These are phyloP conservation scores for Pelecanus crispus DNA, from an alignment of 2,113 vertebrate species.

Conservation along the genomic window DNA sequence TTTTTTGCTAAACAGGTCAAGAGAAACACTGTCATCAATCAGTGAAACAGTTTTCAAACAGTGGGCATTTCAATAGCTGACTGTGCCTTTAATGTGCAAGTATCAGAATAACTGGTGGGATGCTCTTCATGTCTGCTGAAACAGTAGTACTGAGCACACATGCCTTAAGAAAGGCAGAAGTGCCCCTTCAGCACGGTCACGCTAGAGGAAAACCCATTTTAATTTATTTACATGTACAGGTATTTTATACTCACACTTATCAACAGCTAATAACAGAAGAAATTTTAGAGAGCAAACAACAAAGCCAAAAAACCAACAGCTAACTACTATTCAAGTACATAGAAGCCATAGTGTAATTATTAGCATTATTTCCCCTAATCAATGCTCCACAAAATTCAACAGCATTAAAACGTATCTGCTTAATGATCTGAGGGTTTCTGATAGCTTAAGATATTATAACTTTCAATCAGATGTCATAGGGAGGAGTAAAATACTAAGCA, in stretches of 20 bases:
- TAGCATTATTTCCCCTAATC: neutral
- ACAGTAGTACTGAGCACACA: neutral
- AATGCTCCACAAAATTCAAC: neutral
- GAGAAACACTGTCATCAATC: neutral
- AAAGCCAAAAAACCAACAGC: neutral
- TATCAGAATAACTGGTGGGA: neutral
- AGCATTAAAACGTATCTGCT: neutral
- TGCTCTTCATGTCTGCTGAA: neutral
- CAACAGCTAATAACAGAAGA: neutral
- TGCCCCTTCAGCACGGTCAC: neutral
- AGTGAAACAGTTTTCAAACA: neutral
- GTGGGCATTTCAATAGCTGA: neutral
- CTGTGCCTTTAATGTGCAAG: accelerated
- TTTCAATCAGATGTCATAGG: neutral
- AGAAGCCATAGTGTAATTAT: neutral
- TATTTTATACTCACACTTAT: neutral
- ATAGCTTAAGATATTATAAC: neutral
- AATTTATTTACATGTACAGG: neutral
- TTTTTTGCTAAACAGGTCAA: neutral
- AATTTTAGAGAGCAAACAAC: neutral
- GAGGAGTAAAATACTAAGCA: neutral
- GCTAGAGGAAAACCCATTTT: neutral
- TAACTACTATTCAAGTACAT: neutral
- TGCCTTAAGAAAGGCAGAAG: neutral
- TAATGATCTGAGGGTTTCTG: neutral